Evolutionary conservation across 2,888 invertebrate genomes (phyloP), one percentile per base, ranked within the genome.

Genomic region (Oscheius sp.): DNA sequence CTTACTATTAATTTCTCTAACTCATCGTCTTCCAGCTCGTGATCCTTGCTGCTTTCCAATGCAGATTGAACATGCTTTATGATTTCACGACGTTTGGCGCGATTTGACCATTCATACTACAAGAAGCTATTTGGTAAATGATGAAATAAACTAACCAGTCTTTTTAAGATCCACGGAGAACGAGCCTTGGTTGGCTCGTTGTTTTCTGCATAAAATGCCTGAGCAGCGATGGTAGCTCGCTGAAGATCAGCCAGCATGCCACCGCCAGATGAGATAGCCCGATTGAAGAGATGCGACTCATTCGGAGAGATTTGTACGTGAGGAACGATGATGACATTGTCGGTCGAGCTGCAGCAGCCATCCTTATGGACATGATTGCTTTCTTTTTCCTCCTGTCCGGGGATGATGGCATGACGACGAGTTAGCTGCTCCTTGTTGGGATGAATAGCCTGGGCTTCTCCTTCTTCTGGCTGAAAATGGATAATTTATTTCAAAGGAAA

Each of bases 81-180:
- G 63, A 86, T 81, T 65, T 87, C 86, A 1, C 86, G 70, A 25
- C 83, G 71, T 64, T 87, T 87, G 17, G 86, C 88, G 46, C 90
- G 87, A 72, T 89, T 88, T 5, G 88, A 88, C 76, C 89, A 88
- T 72, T 90, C 90, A 82, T 90, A 90, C 89, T 89, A 81, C 58
- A 84, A 69, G 17, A 37, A 12, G 23, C 15, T 15, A 4, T 31
- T 63, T 5, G 2, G 3, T 23, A 20, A 20, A 25, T 6, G 12
- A 5, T 25, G 23, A 3, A 23, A 58, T 8, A 29, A 1, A 8
- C 74, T 45, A 29, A 84, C 84, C 73, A 86, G 69, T 74, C 86
- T 67, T 48, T 85, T 81, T 61, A 86, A 73, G 69, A 86, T 86
- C 84, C 86, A 86, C 23, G 86, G 84, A 4, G 84, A 83, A 17